Conservation (phyloP, 2,113 vertebrate genomes). For the Chaetodon auriga region DNA sequence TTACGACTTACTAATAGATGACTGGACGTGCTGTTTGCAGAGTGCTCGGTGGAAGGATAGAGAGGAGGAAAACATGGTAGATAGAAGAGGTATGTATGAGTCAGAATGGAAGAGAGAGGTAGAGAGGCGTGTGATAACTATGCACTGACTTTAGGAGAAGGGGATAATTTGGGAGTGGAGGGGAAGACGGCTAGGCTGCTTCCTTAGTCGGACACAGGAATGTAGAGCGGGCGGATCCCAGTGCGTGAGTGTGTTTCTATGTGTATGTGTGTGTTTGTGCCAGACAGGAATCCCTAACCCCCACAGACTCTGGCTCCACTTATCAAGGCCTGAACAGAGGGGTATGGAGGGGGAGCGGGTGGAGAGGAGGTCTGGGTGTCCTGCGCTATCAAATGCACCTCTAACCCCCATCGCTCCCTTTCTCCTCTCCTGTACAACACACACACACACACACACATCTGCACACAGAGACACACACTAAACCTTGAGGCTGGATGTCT, state of each 20-base stretch:
- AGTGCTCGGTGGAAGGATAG: conserved; percentile 14
- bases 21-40: conserved; percentile 34
- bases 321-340: conserved; percentile 80
- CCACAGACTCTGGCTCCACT: conserved; percentile 84
- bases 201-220: conserved; percentile 84
- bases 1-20: conserved; percentile 22
- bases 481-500: conserved; percentile 74
- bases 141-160: conserved; percentile 76
- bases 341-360: conserved; percentile 49
- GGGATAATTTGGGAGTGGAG: conserved; percentile 84
- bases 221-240: conserved; percentile 86
- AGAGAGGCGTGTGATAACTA: conserved; percentile 76
- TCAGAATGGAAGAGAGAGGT: conserved; percentile 61
- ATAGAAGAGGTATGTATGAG: conserved; percentile 59
- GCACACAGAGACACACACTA: conserved; percentile 33
- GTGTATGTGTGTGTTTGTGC: conserved; percentile 80
- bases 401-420: conserved; percentile 58
- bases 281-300: conserved; percentile 86
- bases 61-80: conserved; percentile 14
- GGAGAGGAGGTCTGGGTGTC: conserved; percentile 65
- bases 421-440: conserved; percentile 45
- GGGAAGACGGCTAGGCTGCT: conserved; percentile 82
- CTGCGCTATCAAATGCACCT: conserved; percentile 71
- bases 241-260: conserved; percentile 74
- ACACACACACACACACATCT: conserved; percentile 33